Evolutionary conservation across 2,797 vertebrate genomes (phyloP).

Genomic region (Rhinichthys osculus): DNA sequence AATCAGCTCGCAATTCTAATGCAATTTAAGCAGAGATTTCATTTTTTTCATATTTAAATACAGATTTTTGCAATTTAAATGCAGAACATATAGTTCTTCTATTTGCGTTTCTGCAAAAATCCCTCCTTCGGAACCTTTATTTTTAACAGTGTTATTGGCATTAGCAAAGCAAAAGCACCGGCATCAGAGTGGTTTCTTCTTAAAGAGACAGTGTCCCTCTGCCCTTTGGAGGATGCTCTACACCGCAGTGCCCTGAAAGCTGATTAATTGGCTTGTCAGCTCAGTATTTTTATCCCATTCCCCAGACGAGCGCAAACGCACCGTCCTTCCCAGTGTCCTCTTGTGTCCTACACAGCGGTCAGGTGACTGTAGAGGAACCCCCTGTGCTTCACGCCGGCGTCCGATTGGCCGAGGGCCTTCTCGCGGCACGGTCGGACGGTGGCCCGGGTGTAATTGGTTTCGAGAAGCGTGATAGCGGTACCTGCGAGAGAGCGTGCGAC

Average conservation of each 20-base stretch:
- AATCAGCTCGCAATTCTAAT: background rate
- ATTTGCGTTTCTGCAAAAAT: background rate
- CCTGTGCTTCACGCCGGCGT: constrained; percentile 3
- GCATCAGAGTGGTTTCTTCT: constrained; percentile 33
- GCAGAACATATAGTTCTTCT: background rate
- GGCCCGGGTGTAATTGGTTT: background rate
- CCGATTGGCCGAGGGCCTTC: constrained; percentile 38
- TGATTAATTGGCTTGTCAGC: constrained; percentile 72
- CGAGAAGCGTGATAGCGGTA: background rate
- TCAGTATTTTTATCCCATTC: constrained; percentile 70
- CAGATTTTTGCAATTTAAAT: too few species aligned
- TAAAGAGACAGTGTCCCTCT: constrained; percentile 54
- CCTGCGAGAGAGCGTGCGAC: constrained; percentile 33
- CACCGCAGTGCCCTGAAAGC: constrained; percentile 63
- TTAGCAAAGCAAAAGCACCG: constrained; percentile 9
- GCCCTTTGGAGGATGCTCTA: constrained; percentile 59
- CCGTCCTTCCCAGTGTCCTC: constrained; percentile 66
- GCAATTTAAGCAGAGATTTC: too few species aligned
- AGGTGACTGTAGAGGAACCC: constrained; percentile 53
- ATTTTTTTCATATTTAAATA: too few species aligned
- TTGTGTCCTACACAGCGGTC: constrained; percentile 56
- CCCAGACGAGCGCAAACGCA: constrained; percentile 60
- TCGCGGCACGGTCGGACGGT: background rate
- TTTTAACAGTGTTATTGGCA: background rate
- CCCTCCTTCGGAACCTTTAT: background rate